Conservation (phyloP, 2,888 invertebrate genomes). For the Scaeva pyrastri region DNA sequence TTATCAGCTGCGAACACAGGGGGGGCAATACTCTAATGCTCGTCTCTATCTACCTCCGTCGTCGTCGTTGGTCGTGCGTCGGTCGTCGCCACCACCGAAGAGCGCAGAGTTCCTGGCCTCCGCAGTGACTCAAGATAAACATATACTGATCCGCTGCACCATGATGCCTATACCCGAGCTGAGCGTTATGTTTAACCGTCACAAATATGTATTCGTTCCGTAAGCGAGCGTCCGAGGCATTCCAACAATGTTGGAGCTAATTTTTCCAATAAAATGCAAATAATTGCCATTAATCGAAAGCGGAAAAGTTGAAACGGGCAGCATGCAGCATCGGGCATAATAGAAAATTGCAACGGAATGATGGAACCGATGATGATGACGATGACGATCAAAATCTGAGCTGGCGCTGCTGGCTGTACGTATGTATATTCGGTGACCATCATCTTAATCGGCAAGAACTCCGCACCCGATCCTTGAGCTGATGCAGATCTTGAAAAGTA, state of each 20-base stretch:
- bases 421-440: constrained; percentile 64
- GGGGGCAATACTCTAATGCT: not conserved
- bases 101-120: constrained; percentile 21
- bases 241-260: constrained; percentile 63
- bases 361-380: constrained; percentile 15
- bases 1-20: constrained; percentile 61
- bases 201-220: constrained; percentile 27
- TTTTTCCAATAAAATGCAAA: constrained; percentile 73
- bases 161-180: not conserved
- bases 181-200: constrained; percentile 49
- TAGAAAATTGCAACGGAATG: constrained; percentile 27
- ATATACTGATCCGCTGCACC: constrained; percentile 31
- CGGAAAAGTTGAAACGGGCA: constrained; percentile 68
- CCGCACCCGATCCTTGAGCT: constrained; percentile 17
- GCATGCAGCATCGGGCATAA: not conserved
- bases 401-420: not conserved
- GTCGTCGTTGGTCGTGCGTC: not conserved
- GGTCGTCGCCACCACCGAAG: not conserved
- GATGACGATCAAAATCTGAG: constrained; percentile 25
- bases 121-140: constrained; percentile 54
- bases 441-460: constrained; percentile 66
- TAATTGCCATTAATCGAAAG: constrained; percentile 74
- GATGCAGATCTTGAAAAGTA: constrained; percentile 54
- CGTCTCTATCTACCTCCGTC: not conserved
- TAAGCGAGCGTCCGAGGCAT: constrained; percentile 28